phyloP scores from a whole-genome alignment of 1,140 invertebrate genomes.

The Panagrolaimus sp. region DNA sequence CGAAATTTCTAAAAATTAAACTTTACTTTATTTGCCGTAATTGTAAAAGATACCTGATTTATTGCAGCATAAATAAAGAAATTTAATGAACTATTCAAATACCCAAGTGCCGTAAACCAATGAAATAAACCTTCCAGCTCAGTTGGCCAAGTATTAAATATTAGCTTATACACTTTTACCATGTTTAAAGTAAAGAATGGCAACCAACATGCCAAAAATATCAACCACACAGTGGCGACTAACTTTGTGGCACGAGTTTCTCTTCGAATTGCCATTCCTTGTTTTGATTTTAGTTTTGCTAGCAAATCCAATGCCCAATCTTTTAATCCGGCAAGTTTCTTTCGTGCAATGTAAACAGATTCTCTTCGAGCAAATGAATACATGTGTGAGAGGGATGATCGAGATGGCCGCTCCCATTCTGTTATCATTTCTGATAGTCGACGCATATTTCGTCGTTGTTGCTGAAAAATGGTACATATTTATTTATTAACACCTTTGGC shows the following conservation, averaged over 20 bases:
- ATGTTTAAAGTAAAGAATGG: constrained; percentile 57
- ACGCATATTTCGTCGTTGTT: constrained; percentile 43
- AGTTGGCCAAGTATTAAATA: constrained; percentile 39
- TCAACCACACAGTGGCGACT: constrained; percentile 58
- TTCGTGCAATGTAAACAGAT: constrained; percentile 55
- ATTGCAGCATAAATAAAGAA: constrained; percentile 58
- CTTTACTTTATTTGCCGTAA: background rate
- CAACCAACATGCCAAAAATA: constrained; percentile 57
- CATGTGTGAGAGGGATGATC: constrained; percentile 53
- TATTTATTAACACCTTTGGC: too few relatives aligned
- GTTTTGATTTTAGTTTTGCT: constrained; percentile 58
- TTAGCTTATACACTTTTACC: constrained; percentile 54
- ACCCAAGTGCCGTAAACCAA: constrained; percentile 57
- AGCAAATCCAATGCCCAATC: constrained; percentile 57
- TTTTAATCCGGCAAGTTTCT: constrained; percentile 55
- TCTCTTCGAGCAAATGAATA: constrained; percentile 53
- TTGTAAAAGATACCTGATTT: constrained; percentile 45
- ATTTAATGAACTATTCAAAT: constrained; percentile 56
- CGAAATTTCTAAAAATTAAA: constrained; percentile 53
- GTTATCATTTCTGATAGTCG: constrained; percentile 55
- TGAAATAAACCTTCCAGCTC: constrained; percentile 50
- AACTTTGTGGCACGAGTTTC: constrained; percentile 56
- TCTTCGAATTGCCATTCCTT: constrained; percentile 57
- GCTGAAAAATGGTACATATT: too few relatives aligned
- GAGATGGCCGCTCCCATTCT: constrained; percentile 54